Evolutionary conservation across 23 tunicate species (phyloP).

Genomic region (Ascidia mentula): DNA sequence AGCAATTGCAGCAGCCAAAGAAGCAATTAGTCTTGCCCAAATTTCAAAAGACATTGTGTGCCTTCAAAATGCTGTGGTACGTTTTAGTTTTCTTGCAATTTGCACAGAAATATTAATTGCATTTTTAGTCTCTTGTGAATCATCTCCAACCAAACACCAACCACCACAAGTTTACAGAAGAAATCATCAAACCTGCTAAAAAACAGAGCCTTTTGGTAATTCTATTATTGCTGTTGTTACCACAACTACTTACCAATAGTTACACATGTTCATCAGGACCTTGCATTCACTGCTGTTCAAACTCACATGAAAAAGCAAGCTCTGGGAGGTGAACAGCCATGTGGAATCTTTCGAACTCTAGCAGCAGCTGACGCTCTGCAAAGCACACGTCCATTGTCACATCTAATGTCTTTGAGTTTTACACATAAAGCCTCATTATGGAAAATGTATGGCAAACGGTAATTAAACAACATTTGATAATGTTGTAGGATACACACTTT

Average conservation of each 20-base stretch:
- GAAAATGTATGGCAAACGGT: constrained; percentile 91
- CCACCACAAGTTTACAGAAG: constrained; percentile 41
- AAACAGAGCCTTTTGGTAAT: constrained; percentile 48
- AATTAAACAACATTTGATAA: background rate
- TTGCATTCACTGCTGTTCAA: constrained; percentile 70
- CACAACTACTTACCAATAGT: too few species aligned
- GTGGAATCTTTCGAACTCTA: constrained; percentile 42
- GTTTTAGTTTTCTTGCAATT: background rate
- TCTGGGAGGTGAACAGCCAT: constrained; percentile 42
- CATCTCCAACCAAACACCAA: constrained; percentile 67
- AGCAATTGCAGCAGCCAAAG: constrained; percentile 73
- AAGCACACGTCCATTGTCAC: constrained; percentile 37
- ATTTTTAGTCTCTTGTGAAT: constrained; percentile 50
- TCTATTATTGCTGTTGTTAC: too few species aligned
- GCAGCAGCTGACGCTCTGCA: constrained; percentile 70
- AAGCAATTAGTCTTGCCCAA: constrained; percentile 67
- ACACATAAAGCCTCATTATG: constrained; percentile 79
- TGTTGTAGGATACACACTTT: constrained; percentile 44
- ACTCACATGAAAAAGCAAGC: constrained; percentile 45
- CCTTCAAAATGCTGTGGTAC: constrained; percentile 78
- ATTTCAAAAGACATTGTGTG: constrained; percentile 58
- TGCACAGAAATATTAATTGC: too few species aligned
- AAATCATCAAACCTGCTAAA: constrained; percentile 70
- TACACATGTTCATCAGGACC: constrained; percentile 26
- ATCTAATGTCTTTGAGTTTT: constrained; percentile 31